These are phyloP conservation scores for Eolophus roseicapilla DNA, from an alignment of 2,113 vertebrate genomes.

Conservation along the genomic window DNA sequence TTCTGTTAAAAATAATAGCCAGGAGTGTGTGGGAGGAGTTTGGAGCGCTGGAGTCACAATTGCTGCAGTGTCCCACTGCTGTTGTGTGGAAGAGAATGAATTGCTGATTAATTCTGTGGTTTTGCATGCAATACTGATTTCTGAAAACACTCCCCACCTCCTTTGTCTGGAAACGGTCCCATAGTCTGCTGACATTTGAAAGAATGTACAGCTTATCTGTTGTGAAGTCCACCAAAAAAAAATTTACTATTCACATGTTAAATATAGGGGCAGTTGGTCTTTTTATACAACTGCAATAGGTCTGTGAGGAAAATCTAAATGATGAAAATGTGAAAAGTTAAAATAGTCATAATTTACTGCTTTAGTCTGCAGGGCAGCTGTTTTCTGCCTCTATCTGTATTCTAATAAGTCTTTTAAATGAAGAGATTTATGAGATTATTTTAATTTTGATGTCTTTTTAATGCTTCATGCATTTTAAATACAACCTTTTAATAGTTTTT, in stretches of 20 bases:
- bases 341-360: conserved; percentile 86
- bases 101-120: conserved; percentile 67
- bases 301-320: conserved; percentile 82
- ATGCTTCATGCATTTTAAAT: conserved; percentile 85
- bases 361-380: conserved; percentile 74
- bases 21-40: not conserved
- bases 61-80: not conserved
- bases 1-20: conserved; percentile 5
- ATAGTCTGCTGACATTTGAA: conserved; percentile 63
- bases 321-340: conserved; percentile 88
- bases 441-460: conserved; percentile 87
- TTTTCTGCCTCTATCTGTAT: conserved; percentile 78
- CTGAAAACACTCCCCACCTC: conserved; percentile 57
- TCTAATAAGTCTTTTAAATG: conserved; percentile 82
- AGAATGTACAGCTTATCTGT: conserved; percentile 82
- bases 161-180: conserved; percentile 48
- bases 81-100: conserved; percentile 55
- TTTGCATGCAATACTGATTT: conserved; percentile 69
- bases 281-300: conserved; percentile 81
- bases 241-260: conserved; percentile 84
- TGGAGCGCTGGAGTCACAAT: not conserved
- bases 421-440: conserved; percentile 86
- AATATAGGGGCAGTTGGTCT: conserved; percentile 85
- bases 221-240: conserved; percentile 85
- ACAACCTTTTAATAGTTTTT: conserved; percentile 83